Conservation (phyloP, 2,888 invertebrate species). For the Crocallis elinguaria region DNA sequence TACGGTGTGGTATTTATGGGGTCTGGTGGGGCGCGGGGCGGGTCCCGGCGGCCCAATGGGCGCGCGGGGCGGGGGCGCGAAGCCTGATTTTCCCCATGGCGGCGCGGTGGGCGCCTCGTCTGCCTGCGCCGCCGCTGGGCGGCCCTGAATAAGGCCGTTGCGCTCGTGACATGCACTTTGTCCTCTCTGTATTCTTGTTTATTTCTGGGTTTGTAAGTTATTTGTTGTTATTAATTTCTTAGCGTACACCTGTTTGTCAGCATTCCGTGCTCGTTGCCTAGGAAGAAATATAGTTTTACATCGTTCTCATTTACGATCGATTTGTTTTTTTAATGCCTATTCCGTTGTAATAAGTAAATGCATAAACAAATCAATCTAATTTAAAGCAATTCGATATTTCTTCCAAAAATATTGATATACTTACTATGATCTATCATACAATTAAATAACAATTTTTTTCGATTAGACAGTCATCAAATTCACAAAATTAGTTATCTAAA, state of each 20-base stretch:
- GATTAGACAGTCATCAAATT: too few species aligned
- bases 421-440: too few species aligned
- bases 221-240: constrained; percentile 45
- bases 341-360: not conserved
- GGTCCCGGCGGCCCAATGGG: constrained; percentile 76
- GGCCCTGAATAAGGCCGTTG: constrained; percentile 82
- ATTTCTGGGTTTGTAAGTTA: constrained; percentile 54
- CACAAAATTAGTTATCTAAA: too few species aligned
- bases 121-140: constrained; percentile 66
- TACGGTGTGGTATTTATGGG: constrained; percentile 71
- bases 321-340: not conserved
- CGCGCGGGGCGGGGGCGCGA: constrained; percentile 79
- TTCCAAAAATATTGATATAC: too few species aligned
- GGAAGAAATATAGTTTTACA: not conserved
- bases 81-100: constrained; percentile 84
- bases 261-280: constrained; percentile 20
- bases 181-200: constrained; percentile 65
- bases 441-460: too few species aligned
- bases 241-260: constrained; percentile 30
- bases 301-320: not conserved
- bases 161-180: constrained; percentile 82
- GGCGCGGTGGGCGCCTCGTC: constrained; percentile 70
- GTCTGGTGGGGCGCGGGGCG: constrained; percentile 81
- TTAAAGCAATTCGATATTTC: too few species aligned
- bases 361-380: too few species aligned